Conservation (phyloP, 1,140 invertebrate genomes). For the Hypothenemus hampei region DNA sequence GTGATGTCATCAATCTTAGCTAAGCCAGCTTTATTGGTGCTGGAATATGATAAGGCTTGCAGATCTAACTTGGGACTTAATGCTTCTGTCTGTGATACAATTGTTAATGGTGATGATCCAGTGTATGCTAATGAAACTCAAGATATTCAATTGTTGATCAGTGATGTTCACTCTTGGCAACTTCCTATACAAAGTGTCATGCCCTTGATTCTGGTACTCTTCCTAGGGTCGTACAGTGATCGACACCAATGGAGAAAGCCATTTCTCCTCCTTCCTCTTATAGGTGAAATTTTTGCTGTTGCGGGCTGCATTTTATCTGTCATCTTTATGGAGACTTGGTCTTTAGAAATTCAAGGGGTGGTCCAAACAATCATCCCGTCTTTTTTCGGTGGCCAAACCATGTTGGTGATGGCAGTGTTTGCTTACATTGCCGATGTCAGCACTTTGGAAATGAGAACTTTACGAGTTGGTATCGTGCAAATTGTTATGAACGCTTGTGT, state of each 20-base stretch:
- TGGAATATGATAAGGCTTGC: constrained; percentile 42
- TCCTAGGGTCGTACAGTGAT: constrained; percentile 62
- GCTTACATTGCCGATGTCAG: constrained; percentile 57
- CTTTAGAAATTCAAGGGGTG: constrained; percentile 51
- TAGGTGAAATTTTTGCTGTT: constrained; percentile 52
- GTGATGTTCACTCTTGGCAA: constrained; percentile 43
- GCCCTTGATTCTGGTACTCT: constrained; percentile 55
- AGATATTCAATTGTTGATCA: constrained; percentile 39
- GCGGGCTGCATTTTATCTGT: constrained; percentile 51
- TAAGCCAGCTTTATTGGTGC: constrained; percentile 32
- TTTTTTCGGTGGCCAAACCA: constrained; percentile 52
- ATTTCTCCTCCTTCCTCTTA: constrained; percentile 56
- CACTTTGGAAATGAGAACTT: constrained; percentile 50
- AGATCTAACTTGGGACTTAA: constrained; percentile 33
- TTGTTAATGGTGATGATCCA: constrained; percentile 44
- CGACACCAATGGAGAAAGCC: constrained; percentile 59
- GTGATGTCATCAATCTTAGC: constrained; percentile 34
- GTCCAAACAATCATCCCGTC: constrained; percentile 52
- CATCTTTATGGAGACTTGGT: constrained; percentile 49
- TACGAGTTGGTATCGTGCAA: constrained; percentile 53
- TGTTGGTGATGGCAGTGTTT: constrained; percentile 53
- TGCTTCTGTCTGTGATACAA: constrained; percentile 45
- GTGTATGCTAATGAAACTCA: constrained; percentile 32
- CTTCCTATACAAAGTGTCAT: constrained; percentile 41
- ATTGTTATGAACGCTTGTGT: constrained; percentile 46